A percentile compares a stretch with the other conserved stretches of the same genome.
These are phyloP conservation scores for Labeo calbasu DNA, from an alignment of 2,797 vertebrate species.

Conservation along the genomic window DNA sequence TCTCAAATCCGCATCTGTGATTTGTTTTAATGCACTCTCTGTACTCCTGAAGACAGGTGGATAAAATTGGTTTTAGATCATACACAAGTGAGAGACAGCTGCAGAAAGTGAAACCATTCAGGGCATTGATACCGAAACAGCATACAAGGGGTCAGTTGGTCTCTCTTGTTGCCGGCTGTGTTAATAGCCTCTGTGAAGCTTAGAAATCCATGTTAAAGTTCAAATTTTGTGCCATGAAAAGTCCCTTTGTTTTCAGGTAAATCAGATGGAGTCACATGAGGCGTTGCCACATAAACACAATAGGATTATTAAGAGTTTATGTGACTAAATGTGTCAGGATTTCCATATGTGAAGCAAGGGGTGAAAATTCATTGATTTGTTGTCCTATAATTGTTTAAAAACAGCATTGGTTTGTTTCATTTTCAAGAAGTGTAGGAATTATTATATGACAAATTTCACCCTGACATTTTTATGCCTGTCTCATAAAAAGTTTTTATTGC, in stretches of 20 bases:
- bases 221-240: constrained; percentile 60
- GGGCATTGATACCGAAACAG: constrained; percentile 35
- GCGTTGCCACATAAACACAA: constrained; percentile 25
- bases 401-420: neutral
- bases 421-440: neutral
- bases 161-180: constrained; percentile 16
- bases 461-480: neutral
- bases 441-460: no score
- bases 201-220: constrained; percentile 35
- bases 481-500: neutral
- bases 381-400: neutral
- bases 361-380: neutral
- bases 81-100: constrained; percentile 13
- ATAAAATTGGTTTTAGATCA: constrained; percentile 11
- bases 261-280: constrained; percentile 43
- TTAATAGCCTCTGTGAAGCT: constrained; percentile 5
- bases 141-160: neutral
- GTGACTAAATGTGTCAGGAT: constrained; percentile 13
- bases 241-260: constrained; percentile 62
- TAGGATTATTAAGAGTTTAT: constrained; percentile 5
- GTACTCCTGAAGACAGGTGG: neutral
- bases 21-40: neutral
- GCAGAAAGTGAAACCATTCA: constrained; percentile 33
- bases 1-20: neutral
- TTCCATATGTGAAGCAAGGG: neutral